Evolutionary conservation across 2,113 vertebrate species (phyloP), one percentile per base, ranked within the genome.

Genomic region (Mirza zaza): DNA sequence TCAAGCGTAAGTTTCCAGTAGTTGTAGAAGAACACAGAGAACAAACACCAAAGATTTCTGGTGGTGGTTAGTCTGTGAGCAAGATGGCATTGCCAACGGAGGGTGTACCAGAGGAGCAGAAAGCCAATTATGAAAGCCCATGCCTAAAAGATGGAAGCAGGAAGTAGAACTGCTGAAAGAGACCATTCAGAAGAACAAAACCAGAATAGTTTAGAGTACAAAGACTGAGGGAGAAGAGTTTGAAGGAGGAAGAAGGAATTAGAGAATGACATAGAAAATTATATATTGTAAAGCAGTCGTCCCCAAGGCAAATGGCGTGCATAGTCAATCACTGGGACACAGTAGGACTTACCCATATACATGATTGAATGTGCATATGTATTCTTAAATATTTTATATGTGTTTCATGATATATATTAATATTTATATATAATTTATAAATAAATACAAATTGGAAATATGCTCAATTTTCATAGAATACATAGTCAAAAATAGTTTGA

Each of bases 91-190:
- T 48, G 32, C 71, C 84, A 48, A 42, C 20, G 42, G 20, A 34
- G 32, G 5, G 6, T 39, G 36, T 71, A n/a, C 45, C 45, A 36
- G 14, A 32, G 90, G 23, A 90, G 90, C 42, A 9, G 17, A 87
- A 34, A n/a, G 27, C 68, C 50, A 63, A 21, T 65, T 61, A 52
- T 6, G 39, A 71, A 73, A 70, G 45, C 23, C 29, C 6, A 0
- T 52, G 11, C 68, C 45, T 96, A 59, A 90, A 52, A 87, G 75
- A 11, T 96, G 70, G 48, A 59, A 95, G 52, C 55, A 84, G 70
- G n/a, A 61, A 68, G 50, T 61, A 20, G 57, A 83, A 32, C 32
- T 87, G 18, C 79, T 77, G 65, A 86, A 81, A 57, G 73, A 88
- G 67, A 79, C 36, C 42, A 39, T 8, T 85, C 29, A 71, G 45